A percentile compares a stretch with the other conserved stretches of the same genome.
phyloP scores from a whole-genome alignment of 2,113 vertebrate species.

The Varanus salvator region DNA sequence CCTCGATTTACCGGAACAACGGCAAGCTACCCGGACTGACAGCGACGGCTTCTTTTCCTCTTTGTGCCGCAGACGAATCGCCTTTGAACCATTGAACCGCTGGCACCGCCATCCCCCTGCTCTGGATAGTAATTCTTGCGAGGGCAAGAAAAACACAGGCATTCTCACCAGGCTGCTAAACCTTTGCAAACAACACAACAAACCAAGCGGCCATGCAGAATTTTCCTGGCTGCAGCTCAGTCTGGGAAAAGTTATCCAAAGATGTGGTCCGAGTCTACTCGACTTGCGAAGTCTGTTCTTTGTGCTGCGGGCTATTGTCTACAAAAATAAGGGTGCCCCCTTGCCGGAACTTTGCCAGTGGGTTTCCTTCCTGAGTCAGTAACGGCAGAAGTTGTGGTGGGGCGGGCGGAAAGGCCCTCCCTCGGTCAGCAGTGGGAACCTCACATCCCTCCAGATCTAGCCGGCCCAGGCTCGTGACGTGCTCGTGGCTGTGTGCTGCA shows the following conservation, averaged over 20 bases:
- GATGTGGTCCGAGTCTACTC: not conserved
- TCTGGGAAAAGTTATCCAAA: not conserved
- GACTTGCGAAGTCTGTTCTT: too few species aligned
- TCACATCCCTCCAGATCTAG: too few species aligned
- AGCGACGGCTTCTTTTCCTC: constrained; percentile 43
- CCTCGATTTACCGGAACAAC: constrained; percentile 57
- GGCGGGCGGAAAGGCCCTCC: too few species aligned
- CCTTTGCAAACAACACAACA: not conserved
- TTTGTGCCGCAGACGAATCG: constrained; percentile 44
- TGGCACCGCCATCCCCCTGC: not conserved
- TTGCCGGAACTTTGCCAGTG: too few species aligned
- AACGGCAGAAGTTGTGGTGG: not conserved
- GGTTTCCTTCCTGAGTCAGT: not conserved
- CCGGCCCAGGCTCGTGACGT: too few species aligned
- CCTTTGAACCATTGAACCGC: not conserved
- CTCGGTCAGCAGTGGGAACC: too few species aligned
- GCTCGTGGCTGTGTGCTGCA: too few species aligned
- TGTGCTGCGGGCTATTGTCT: not conserved
- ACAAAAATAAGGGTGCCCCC: not conserved
- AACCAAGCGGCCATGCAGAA: not conserved
- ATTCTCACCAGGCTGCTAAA: not conserved
- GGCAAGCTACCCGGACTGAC: not conserved
- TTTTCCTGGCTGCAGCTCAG: not conserved
- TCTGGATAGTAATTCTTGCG: constrained; percentile 50
- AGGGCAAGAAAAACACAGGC: constrained; percentile 22